Conservation (phyloP, 2,888 invertebrate species). For the Heliothis peltigera region DNA sequence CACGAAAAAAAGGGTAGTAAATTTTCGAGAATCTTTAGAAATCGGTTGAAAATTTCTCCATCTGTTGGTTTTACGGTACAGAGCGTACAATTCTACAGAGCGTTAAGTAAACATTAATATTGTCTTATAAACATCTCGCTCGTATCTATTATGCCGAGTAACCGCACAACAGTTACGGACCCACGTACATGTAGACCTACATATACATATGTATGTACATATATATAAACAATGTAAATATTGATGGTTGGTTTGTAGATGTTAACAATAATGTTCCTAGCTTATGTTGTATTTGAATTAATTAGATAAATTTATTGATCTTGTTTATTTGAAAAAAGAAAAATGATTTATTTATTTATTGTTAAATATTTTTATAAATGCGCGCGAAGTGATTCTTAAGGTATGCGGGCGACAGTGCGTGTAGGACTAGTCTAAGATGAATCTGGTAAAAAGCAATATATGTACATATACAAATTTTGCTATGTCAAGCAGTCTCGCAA, state of each 20-base stretch:
- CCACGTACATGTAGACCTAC: neutral
- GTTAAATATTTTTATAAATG: no score
- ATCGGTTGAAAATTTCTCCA: neutral
- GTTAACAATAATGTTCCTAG: neutral
- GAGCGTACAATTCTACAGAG: neutral
- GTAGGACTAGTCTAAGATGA: no score
- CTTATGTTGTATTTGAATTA: neutral
- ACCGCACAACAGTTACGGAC: neutral
- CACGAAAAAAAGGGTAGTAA: no score
- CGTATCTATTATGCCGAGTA: neutral
- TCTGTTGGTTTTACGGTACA: neutral
- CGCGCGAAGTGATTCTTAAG: no score
- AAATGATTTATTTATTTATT: no score
- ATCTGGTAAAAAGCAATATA: no score
- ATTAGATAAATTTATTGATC: neutral
- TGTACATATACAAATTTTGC: no score
- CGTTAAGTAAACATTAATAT: neutral
- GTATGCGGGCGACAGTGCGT: no score
- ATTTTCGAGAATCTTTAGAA: neutral
- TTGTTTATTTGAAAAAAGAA: no score
- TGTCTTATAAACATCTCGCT: neutral
- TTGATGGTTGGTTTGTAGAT: constrained; percentile 1
- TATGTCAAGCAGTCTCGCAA: no score
- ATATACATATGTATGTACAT: neutral
- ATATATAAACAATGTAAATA: constrained; percentile 1